These are phyloP conservation scores for Maniola jurtina DNA, from an alignment of 1,140 invertebrate species.

Conservation along the genomic window DNA sequence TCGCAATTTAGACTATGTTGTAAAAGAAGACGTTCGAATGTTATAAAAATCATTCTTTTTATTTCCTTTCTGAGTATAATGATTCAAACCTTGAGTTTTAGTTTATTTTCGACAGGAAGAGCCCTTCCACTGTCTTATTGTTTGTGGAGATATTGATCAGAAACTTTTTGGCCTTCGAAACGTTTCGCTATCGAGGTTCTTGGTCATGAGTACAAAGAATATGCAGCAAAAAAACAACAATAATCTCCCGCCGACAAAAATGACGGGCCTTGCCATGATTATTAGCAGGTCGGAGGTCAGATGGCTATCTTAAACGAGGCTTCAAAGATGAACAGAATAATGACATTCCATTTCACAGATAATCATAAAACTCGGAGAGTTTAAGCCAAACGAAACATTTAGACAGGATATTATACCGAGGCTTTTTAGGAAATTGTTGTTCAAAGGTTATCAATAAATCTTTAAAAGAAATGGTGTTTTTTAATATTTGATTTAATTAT, in stretches of 20 bases:
- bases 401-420: background rate
- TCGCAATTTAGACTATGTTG: too few relatives aligned
- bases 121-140: conserved; percentile 7
- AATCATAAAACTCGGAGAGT: conserved; percentile 16
- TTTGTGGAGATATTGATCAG: conserved; percentile 5
- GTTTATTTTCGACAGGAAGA: conserved; percentile 6
- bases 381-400: background rate
- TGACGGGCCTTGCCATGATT: conserved; percentile 58
- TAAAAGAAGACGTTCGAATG: too few relatives aligned
- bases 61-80: conserved; percentile 6
- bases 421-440: too few relatives aligned
- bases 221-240: conserved; percentile 43
- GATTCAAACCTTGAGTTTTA: background rate
- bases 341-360: conserved; percentile 40
- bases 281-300: conserved; percentile 67
- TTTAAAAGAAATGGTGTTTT: too few relatives aligned
- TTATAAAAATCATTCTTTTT: background rate
- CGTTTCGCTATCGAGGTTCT: conserved; percentile 15
- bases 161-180: conserved; percentile 10
- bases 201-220: conserved; percentile 31
- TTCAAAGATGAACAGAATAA: conserved; percentile 36
- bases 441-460: too few relatives aligned
- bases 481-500: background rate
- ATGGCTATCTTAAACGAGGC: conserved; percentile 56
- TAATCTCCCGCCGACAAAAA: conserved; percentile 49